These are phyloP conservation scores for Alauda arvensis DNA, from an alignment of 2,797 vertebrate genomes.

Conservation along the genomic window DNA sequence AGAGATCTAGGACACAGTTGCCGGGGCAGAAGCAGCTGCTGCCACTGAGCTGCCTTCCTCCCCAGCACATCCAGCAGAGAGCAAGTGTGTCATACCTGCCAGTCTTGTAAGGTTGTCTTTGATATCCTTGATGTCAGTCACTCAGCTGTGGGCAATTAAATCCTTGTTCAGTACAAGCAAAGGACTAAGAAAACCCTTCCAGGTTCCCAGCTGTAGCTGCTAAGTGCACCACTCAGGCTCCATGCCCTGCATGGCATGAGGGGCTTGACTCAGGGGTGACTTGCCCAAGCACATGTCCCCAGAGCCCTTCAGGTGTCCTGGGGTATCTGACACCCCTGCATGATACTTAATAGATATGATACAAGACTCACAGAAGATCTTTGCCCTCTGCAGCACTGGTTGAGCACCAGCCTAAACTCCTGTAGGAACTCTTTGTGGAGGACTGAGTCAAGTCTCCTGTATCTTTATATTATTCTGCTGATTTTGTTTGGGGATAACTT, in stretches of 20 bases:
- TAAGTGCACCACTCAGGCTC: not conserved
- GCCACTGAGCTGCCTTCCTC: not conserved
- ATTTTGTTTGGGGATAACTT: not conserved
- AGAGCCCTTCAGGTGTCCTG: not conserved
- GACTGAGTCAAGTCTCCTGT: not conserved
- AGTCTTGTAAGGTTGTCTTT: not conserved
- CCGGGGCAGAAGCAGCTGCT: not conserved
- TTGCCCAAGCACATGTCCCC: not conserved
- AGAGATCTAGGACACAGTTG: not conserved
- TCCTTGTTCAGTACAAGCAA: not conserved
- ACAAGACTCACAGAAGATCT: not conserved
- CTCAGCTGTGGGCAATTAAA: not conserved
- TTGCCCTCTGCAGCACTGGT: not conserved
- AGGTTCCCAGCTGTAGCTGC: not conserved
- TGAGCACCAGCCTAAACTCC: not conserved
- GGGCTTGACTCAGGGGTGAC: not conserved
- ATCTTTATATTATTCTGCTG: not conserved
- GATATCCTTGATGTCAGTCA: not conserved
- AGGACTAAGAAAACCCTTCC: not conserved
- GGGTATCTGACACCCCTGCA: not conserved
- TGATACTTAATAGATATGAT: not conserved
- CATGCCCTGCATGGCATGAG: fast-evolving
- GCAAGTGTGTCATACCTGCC: not conserved
- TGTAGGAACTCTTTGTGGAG: not conserved
- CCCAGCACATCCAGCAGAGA: not conserved